Conservation (phyloP, 1,140 invertebrate species). For the Belonocnema kinseyi region DNA sequence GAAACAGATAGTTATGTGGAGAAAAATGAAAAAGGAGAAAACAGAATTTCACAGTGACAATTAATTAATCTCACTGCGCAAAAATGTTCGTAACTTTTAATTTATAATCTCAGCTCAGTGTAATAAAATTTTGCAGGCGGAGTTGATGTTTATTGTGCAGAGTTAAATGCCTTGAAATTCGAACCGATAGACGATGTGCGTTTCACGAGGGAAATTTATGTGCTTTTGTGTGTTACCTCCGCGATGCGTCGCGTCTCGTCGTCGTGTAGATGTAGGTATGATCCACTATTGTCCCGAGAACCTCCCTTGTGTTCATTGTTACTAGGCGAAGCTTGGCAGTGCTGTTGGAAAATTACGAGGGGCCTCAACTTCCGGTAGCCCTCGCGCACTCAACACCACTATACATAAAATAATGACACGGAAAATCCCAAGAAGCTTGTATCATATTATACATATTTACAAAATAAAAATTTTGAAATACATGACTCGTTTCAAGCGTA, state of each 20-base stretch:
- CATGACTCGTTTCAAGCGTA: too few species aligned
- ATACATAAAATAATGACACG: neutral
- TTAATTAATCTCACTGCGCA: neutral
- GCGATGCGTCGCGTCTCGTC: neutral
- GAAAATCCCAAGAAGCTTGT: neutral
- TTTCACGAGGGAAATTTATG: conserved; percentile 23
- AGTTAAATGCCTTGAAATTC: conserved; percentile 31
- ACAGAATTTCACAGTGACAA: too few species aligned
- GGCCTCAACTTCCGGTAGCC: conserved; percentile 16
- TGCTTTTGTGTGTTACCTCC: conserved; percentile 15
- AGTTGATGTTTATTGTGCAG: conserved; percentile 21
- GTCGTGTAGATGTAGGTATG: conserved; percentile 25
- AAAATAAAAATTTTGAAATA: too few species aligned
- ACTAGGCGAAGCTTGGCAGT: conserved; percentile 5
- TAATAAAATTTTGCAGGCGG: conserved; percentile 2
- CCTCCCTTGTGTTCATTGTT: conserved; percentile 27
- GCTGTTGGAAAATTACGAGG: conserved; percentile 18
- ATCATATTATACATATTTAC: too few species aligned
- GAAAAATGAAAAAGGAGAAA: too few species aligned
- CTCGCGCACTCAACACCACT: neutral
- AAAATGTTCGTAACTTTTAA: neutral
- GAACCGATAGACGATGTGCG: conserved; percentile 26
- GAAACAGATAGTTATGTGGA: too few species aligned
- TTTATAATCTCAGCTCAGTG: neutral
- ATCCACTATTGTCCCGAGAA: conserved; percentile 26